Conservation (phyloP, 2,113 vertebrate species). For the Tyto alba region DNA sequence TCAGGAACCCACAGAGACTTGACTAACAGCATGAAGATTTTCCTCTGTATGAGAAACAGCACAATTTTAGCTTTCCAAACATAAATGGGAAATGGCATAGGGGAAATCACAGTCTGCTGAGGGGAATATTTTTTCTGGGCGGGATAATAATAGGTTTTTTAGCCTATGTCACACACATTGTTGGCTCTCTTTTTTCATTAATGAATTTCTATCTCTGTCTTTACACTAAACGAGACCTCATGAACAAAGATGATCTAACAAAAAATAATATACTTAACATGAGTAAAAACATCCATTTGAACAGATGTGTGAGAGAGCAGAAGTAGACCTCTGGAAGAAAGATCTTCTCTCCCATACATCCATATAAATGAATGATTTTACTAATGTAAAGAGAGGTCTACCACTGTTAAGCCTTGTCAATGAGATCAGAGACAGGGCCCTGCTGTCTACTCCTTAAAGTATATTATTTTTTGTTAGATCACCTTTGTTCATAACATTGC, state of each 20-base stretch:
- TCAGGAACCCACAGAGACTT: neutral
- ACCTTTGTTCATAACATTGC: constrained; percentile 48
- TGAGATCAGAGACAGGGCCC: constrained; percentile 1
- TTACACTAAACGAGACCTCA: neutral
- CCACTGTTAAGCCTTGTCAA: constrained; percentile 9
- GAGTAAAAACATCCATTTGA: neutral
- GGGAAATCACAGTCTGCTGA: neutral
- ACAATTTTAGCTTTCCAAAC: constrained; percentile 1
- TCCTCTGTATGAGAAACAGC: neutral
- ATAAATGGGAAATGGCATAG: neutral
- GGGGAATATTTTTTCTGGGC: neutral
- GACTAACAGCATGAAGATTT: neutral
- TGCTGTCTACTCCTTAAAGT: constrained; percentile 14
- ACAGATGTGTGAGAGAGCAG: neutral
- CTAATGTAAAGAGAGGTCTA: constrained; percentile 12
- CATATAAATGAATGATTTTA: constrained; percentile 15
- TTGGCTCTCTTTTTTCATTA: neutral
- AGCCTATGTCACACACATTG: neutral
- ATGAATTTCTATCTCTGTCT: neutral
- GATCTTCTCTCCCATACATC: neutral
- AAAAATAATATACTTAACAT: neutral
- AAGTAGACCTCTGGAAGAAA: neutral
- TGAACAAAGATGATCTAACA: neutral
- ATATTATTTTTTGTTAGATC: constrained; percentile 56
- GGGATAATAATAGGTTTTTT: neutral